A percentile compares a stretch with the other conserved stretches of the same genome.
phyloP scores from a whole-genome alignment of 2,797 vertebrate genomes.

The Coreius guichenoti region DNA sequence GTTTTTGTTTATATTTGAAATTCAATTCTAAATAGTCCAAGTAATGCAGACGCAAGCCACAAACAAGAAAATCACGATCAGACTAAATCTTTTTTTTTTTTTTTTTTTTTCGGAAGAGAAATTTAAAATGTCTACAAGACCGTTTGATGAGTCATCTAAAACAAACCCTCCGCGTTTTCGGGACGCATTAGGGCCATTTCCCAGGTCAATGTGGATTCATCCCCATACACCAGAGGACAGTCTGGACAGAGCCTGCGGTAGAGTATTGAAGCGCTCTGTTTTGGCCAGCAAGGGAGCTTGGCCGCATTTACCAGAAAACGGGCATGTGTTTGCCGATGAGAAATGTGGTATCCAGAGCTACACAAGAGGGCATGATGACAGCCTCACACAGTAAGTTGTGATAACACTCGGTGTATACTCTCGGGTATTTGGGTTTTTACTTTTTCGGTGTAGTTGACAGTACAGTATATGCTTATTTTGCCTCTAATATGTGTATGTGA shows the following conservation, averaged over 20 bases:
- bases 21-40: background rate
- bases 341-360: background rate
- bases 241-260: conserved; percentile 77
- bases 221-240: conserved; percentile 75
- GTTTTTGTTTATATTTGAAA: conserved; percentile 43
- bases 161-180: conserved; percentile 35
- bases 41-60: background rate
- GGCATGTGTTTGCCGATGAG: background rate
- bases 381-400: background rate
- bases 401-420: background rate
- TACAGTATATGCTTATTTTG: background rate
- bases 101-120: no score
- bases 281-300: conserved; percentile 35
- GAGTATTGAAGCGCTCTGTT: conserved; percentile 78
- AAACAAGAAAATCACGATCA: background rate
- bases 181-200: conserved; percentile 77
- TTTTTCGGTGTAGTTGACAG: background rate
- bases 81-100: no score
- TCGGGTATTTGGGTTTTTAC: background rate
- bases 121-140: background rate
- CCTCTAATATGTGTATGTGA: background rate
- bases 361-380: background rate
- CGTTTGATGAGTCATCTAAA: conserved; percentile 5
- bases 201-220: conserved; percentile 82
- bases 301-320: conserved; percentile 14